Conservation (phyloP, 2,113 vertebrate genomes). For the Oplegnathus fasciatus region DNA sequence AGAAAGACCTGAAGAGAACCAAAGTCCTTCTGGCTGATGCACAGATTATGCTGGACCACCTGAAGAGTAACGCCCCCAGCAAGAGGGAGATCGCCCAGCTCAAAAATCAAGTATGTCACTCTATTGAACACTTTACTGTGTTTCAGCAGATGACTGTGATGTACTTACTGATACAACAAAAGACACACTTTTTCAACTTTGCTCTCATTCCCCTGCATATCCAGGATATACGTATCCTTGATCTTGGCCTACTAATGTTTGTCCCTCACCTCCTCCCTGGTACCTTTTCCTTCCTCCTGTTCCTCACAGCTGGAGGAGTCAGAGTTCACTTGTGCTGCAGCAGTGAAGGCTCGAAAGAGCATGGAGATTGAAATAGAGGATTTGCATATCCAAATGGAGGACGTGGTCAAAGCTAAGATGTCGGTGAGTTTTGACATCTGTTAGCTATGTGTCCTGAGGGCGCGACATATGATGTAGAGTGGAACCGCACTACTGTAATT, state of each 20-base stretch:
- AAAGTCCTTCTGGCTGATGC: constrained; percentile 96
- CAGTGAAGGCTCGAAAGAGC: constrained; percentile 96
- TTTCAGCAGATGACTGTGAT: neutral
- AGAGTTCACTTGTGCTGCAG: constrained; percentile 92
- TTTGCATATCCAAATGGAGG: constrained; percentile 96
- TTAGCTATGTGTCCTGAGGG: neutral
- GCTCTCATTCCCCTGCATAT: neutral
- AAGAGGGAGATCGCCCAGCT: constrained; percentile 96
- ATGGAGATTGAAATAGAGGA: constrained; percentile 98
- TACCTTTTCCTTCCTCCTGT: neutral
- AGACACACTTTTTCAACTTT: neutral
- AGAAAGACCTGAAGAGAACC: constrained; percentile 96
- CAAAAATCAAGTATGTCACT: constrained; percentile 92
- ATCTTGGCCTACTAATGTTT: constrained; percentile 36
- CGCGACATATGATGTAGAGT: neutral
- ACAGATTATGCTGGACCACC: constrained; percentile 97
- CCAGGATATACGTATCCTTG: constrained; percentile 6
- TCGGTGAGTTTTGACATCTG: constrained; percentile 84
- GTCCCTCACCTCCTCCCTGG: neutral
- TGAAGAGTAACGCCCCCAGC: constrained; percentile 96
- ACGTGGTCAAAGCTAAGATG: constrained; percentile 92
- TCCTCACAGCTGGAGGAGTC: constrained; percentile 94
- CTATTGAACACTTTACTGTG: neutral
- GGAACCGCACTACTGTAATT: constrained; percentile 3
- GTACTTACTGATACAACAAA: neutral